Conservation (phyloP, 2,888 invertebrate species). For the Nephrotoma flavescens region DNA sequence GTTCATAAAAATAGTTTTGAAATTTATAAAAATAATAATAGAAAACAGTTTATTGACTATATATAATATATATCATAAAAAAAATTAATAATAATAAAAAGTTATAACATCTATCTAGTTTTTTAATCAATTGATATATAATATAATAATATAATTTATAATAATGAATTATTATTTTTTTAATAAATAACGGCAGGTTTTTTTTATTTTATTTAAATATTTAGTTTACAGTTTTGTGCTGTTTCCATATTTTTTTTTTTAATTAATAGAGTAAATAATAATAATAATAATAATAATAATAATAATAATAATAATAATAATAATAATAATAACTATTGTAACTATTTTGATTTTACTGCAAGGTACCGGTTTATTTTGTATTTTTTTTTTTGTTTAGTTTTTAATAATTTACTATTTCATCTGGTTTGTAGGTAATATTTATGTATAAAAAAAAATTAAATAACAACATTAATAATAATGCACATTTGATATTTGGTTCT, state of each 20-base stretch:
- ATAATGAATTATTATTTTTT: not conserved
- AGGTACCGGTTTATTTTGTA: slow-evolving; percentile 12
- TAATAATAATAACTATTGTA: slow-evolving; percentile 9
- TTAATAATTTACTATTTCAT: not conserved
- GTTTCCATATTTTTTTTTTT: not conserved
- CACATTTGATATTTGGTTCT: not conserved
- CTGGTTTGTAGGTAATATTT: not conserved
- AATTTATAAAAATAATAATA: not conserved
- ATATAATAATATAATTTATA: slow-evolving; percentile 1
- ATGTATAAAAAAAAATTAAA: not conserved
- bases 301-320: slow-evolving; percentile 1
- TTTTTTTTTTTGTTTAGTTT: not conserved
- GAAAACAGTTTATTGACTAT: not conserved
- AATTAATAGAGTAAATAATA: not conserved
- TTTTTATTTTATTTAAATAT: not conserved
- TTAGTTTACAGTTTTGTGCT: not conserved
- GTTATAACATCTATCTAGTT: slow-evolving; percentile 4
- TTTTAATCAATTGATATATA: not conserved
- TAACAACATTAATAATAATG: slow-evolving; percentile 1
- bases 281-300: not conserved
- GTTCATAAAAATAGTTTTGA: not conserved
- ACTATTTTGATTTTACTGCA: slow-evolving; percentile 12
- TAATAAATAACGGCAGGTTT: slow-evolving; percentile 5
- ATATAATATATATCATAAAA: not conserved
- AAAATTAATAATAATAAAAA: not conserved